These are phyloP conservation scores for Phaenicophaeus curvirostris DNA, from an alignment of 2,797 vertebrate genomes.

Conservation along the genomic window DNA sequence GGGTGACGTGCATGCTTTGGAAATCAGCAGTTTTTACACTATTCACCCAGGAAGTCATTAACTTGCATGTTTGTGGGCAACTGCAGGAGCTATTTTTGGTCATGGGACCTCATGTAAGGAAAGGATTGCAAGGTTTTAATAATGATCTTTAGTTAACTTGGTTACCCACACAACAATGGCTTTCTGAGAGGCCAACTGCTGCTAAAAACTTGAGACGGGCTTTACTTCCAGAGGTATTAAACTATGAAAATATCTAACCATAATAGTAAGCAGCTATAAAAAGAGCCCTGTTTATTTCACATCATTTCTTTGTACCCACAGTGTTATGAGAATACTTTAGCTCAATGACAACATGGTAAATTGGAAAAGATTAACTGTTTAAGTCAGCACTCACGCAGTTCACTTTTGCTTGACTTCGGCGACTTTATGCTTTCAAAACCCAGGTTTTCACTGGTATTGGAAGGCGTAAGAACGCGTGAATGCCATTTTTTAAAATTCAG, in stretches of 20 bases:
- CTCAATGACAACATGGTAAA: constrained; percentile 38
- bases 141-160: constrained; percentile 64
- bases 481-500: not conserved
- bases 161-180: constrained; percentile 67
- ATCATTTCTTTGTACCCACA: constrained; percentile 36
- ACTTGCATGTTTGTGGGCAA: constrained; percentile 70
- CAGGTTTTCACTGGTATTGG: not conserved
- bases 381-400: not conserved
- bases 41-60: constrained; percentile 72
- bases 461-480: accelerated
- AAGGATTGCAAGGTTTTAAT: constrained; percentile 71
- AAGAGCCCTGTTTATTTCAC: constrained; percentile 68
- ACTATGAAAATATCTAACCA: constrained; percentile 65
- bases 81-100: constrained; percentile 77
- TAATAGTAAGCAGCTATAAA: constrained; percentile 70
- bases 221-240: constrained; percentile 69
- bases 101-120: constrained; percentile 71
- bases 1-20: not conserved
- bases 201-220: constrained; percentile 38
- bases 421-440: not conserved
- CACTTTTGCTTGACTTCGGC: not conserved
- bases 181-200: constrained; percentile 61
- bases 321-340: constrained; percentile 55
- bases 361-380: constrained; percentile 37
- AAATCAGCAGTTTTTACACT: constrained; percentile 39